Evolutionary conservation across 1,140 invertebrate genomes (phyloP), one percentile per base, ranked within the genome.

Genomic region (Hetaerina americana): DNA sequence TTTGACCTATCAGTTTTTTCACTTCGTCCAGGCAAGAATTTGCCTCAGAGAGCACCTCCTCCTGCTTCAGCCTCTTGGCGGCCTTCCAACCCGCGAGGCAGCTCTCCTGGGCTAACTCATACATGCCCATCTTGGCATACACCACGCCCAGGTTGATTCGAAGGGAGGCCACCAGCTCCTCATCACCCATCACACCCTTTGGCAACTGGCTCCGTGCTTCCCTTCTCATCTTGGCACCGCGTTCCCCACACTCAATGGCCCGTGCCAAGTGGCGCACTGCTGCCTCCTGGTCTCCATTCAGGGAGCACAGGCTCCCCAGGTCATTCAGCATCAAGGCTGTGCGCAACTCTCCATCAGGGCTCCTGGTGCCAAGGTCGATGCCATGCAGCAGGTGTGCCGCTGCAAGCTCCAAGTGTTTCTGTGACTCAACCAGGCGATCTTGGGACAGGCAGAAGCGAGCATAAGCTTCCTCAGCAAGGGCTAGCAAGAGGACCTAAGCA

Each of bases 121-220:
- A 78, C 68, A 93, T 78, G 26, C 87, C 86, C 78, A 89, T 88
- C 76, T 90, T 86, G 12, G 96, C 77, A 77, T 90, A 91, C 70
- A 92, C 84, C 73, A 90, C 87, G 18, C 93, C 95, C 72, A 96
- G 80, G 82, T 96, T 97, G 24, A 92, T 87, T 81, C 92, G 87
- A 73, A 95, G 85, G 0, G 87, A 82, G 8, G 90, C 88, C 72
- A 94, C 81, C 70, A 92, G 86, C 66, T 82, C 77, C 77, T 88
- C 87, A 27, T 92, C 86, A 22, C 83, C 81, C 18, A 91, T 78
- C 75, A 82, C 80, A 77, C 83, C 84, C 5, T 69, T 12, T 79
- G 78, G 57, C 6, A 69, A 15, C 22, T 57, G 3, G 22, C 22
- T 57, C 10, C 22, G 15, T 1, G 22, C 22, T 1, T 3, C 10